phyloP scores from a whole-genome alignment of 2,888 invertebrate genomes.

The Ferrisia virgata region DNA sequence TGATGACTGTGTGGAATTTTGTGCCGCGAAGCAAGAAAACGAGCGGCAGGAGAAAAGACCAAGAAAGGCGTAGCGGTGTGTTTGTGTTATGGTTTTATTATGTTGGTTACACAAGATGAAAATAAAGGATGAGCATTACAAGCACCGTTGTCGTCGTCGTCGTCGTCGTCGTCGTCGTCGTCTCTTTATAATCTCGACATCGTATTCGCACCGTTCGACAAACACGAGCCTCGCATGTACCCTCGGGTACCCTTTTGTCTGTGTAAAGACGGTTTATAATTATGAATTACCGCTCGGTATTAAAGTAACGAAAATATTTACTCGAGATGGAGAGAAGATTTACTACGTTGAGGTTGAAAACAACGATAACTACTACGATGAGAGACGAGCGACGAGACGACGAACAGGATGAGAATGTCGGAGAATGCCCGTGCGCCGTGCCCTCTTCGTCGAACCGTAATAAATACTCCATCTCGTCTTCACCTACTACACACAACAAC shows the following conservation, averaged over 20 bases:
- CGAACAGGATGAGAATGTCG: too few relatives aligned
- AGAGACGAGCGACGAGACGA: too few relatives aligned
- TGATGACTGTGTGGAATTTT: constrained; percentile 37
- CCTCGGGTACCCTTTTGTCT: background rate
- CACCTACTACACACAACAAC: background rate
- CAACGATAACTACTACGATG: background rate
- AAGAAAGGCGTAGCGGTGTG: background rate
- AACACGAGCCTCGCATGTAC: background rate
- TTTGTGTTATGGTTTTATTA: constrained; percentile 45
- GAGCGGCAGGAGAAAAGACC: background rate
- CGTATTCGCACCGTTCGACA: constrained; percentile 19
- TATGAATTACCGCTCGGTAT: constrained; percentile 14
- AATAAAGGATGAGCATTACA: constrained; percentile 41
- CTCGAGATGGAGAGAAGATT: background rate
- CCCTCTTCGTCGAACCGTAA: background rate
- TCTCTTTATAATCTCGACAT: constrained; percentile 1
- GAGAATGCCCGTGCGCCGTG: background rate
- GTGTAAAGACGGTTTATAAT: constrained; percentile 15
- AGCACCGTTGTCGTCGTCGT: constrained; percentile 29
- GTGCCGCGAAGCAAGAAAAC: background rate
- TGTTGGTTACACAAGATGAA: constrained; percentile 41
- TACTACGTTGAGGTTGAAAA: background rate
- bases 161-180: background rate
- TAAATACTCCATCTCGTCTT: background rate
- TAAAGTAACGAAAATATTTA: constrained; percentile 17